phyloP scores from a whole-genome alignment of 2,113 vertebrate genomes.

The Parotia lawesii region DNA sequence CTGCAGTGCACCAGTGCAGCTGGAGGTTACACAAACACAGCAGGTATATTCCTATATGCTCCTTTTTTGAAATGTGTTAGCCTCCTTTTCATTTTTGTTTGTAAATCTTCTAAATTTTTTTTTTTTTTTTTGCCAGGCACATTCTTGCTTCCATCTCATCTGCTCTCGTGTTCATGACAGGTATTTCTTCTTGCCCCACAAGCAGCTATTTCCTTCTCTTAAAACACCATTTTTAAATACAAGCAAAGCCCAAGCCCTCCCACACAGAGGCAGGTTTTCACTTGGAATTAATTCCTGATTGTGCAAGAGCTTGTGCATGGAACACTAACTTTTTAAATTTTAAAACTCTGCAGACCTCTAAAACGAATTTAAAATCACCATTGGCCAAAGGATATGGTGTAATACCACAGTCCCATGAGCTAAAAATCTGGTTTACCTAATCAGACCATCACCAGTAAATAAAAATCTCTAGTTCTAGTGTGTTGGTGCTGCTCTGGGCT shows the following conservation, averaged over 20 bases:
- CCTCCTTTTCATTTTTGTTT: too few relatives aligned
- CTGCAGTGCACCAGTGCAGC: neutral
- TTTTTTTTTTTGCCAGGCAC: neutral
- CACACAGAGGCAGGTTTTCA: neutral
- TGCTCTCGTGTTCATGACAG: neutral
- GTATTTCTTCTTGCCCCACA: accelerated
- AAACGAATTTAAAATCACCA: neutral
- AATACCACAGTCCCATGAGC: neutral
- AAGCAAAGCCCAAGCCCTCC: neutral
- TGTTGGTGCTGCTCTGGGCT: neutral
- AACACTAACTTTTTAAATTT: neutral
- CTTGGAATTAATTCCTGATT: neutral
- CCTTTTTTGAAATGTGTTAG: neutral
- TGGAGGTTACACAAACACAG: neutral
- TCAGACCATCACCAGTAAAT: neutral
- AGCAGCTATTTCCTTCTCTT: neutral
- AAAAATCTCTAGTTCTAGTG: neutral
- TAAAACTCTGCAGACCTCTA: neutral
- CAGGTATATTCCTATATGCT: neutral
- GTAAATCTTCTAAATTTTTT: too few relatives aligned
- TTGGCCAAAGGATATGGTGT: neutral
- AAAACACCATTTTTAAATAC: neutral
- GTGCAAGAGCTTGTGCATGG: neutral
- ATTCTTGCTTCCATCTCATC: neutral
- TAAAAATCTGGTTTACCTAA: neutral